A percentile compares a stretch with the other conserved stretches of the same genome.
Evolutionary conservation across 1,140 invertebrate genomes (phyloP).

Genomic region (Pentalonia nigronervosa): DNA sequence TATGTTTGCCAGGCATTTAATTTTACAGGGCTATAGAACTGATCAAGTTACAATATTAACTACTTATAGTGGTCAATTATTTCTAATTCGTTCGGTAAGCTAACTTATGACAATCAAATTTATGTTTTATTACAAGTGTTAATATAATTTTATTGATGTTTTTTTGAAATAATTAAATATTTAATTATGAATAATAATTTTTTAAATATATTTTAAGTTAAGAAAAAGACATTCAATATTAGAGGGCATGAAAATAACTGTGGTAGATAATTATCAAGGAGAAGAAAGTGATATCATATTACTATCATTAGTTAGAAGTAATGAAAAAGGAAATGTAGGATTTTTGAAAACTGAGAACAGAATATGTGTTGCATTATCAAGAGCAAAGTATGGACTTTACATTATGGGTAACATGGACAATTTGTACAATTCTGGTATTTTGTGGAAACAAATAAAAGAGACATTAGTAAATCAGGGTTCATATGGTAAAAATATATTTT

Average conservation of each 20-base stretch:
- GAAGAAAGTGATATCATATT: conserved; percentile 86
- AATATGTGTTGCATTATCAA: conserved; percentile 82
- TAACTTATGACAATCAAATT: neutral
- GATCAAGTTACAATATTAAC: conserved; percentile 73
- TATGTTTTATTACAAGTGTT: too few species aligned
- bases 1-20: conserved; percentile 69
- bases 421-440: conserved; percentile 56
- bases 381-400: conserved; percentile 77
- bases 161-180: neutral
- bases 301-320: conserved; percentile 82
- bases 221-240: conserved; percentile 42
- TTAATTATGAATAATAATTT: neutral
- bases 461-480: conserved; percentile 59
- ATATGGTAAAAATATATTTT: conserved; percentile 62
- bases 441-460: conserved; percentile 59
- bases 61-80: conserved; percentile 71
- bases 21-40: conserved; percentile 69
- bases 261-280: conserved; percentile 86
- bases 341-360: conserved; percentile 75
- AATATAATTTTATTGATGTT: neutral
- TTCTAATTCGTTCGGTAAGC: conserved; percentile 48
- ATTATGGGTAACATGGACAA: conserved; percentile 67
- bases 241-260: conserved; percentile 68
- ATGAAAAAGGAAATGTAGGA: conserved; percentile 73
- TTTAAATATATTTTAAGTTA: neutral